Evolutionary conservation across 2,888 invertebrate species (phyloP).

Genomic region (Drosophila gaucha): DNA sequence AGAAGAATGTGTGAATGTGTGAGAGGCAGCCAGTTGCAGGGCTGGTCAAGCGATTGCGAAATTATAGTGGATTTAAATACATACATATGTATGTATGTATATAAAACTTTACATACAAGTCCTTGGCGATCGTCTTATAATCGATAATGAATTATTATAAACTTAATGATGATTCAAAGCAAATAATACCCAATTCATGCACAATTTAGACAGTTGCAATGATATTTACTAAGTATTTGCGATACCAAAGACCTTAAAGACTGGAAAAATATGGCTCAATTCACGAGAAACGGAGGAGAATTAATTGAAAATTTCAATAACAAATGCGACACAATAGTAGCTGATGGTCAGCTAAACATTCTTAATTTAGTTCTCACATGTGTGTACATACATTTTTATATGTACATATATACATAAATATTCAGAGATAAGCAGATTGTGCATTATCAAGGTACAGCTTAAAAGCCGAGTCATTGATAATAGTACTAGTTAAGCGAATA

Average conservation of each 20-base stretch:
- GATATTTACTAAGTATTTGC: not conserved
- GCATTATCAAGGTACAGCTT: conserved; percentile 23
- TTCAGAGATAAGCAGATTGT: conserved; percentile 15
- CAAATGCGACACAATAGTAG: not conserved
- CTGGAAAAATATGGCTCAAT: conserved; percentile 3
- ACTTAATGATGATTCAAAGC: not conserved
- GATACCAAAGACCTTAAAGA: not conserved
- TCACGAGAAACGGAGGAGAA: not conserved
- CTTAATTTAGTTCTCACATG: not conserved
- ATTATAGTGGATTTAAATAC: not conserved
- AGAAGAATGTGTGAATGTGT: conserved; percentile 6
- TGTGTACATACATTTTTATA: not conserved
- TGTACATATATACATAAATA: not conserved
- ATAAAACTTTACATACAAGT: not conserved
- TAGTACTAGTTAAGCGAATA: not conserved
- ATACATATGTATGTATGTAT: not conserved
- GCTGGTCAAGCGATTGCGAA: not conserved
- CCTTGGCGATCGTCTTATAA: too few relatives aligned
- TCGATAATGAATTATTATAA: not conserved
- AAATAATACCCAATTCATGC: not conserved
- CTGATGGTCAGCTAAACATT: not conserved
- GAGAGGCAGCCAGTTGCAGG: conserved; percentile 12
- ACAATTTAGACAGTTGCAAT: not conserved
- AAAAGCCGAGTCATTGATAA: conserved; percentile 6
- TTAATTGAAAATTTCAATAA: conserved; percentile 4